Percentiles rank a stretch among this genome's conserved stretches.
These are phyloP conservation scores for Chinchilla lanigera DNA, from an alignment of 2,113 vertebrate species.

Conservation along the genomic window DNA sequence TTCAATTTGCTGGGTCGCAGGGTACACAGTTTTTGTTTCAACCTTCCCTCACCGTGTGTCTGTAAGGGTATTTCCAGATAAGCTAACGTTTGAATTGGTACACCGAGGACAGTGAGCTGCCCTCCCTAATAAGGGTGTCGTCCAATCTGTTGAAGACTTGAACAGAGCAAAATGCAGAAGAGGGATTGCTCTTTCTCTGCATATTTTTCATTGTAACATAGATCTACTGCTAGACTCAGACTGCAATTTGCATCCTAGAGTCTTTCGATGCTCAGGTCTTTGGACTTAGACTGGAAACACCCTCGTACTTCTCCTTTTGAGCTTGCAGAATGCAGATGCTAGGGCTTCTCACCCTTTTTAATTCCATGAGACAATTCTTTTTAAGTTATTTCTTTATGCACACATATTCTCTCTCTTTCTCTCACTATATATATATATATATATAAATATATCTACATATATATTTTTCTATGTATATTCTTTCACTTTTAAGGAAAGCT, in stretches of 20 bases:
- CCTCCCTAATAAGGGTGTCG: background rate
- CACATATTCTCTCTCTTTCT: background rate
- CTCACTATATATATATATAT: no score
- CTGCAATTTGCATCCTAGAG: background rate
- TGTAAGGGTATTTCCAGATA: background rate
- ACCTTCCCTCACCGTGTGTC: background rate
- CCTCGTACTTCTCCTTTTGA: background rate
- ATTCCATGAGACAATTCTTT: background rate
- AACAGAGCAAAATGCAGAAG: background rate
- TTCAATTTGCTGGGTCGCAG: background rate
- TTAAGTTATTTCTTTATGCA: background rate
- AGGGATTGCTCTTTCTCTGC: background rate
- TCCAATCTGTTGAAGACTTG: background rate
- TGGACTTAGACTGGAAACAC: background rate
- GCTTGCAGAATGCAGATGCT: background rate
- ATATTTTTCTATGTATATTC: background rate
- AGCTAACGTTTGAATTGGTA: background rate
- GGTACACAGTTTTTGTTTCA: background rate
- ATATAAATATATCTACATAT: no score
- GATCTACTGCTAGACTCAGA: background rate
- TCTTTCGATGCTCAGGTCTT: background rate
- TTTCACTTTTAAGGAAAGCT: background rate
- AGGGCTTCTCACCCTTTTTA: background rate
- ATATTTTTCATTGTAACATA: background rate
- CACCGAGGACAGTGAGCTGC: background rate